Percentiles rank a stretch among this genome's conserved stretches.
phyloP scores from a whole-genome alignment of 1,140 invertebrate genomes.

The Choristoneura fumiferana region DNA sequence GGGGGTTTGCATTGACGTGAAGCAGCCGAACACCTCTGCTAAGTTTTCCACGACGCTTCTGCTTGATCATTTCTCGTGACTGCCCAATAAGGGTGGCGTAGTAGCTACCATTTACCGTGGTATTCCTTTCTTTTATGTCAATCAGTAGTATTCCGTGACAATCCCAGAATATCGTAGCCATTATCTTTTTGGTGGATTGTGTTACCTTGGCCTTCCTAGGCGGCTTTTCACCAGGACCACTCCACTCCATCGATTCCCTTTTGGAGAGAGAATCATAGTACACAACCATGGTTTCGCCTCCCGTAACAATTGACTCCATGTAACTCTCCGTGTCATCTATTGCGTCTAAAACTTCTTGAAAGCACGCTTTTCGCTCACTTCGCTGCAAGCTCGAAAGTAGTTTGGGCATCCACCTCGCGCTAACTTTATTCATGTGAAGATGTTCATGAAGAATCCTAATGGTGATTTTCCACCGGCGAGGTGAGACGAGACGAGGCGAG shows the following conservation, averaged over 20 bases:
- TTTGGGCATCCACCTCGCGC: not conserved
- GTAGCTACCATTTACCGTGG: not conserved
- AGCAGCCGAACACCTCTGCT: not conserved
- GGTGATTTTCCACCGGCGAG: too few relatives aligned
- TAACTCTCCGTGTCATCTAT: not conserved
- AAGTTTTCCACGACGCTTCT: not conserved
- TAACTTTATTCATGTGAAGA: not conserved
- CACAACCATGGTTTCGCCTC: not conserved
- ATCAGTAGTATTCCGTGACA: not conserved
- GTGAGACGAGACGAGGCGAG: too few relatives aligned
- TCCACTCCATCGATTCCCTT: not conserved
- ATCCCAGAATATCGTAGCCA: slow-evolving; percentile 1
- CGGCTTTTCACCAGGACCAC: not conserved
- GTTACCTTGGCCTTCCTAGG: not conserved
- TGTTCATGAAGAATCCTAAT: not conserved
- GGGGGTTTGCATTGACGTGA: too few relatives aligned
- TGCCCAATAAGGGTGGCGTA: not conserved
- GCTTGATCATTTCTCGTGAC: not conserved
- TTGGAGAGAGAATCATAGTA: too few relatives aligned
- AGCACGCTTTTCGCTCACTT: not conserved
- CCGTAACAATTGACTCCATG: not conserved
- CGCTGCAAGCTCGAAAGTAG: not conserved
- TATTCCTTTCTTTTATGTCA: slow-evolving; percentile 7
- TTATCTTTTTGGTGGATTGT: not conserved
- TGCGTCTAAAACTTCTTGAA: not conserved